A percentile compares a stretch with the other conserved stretches of the same genome.
phyloP scores from a whole-genome alignment of 2,797 vertebrate genomes.

The Peromyscus aztecus region DNA sequence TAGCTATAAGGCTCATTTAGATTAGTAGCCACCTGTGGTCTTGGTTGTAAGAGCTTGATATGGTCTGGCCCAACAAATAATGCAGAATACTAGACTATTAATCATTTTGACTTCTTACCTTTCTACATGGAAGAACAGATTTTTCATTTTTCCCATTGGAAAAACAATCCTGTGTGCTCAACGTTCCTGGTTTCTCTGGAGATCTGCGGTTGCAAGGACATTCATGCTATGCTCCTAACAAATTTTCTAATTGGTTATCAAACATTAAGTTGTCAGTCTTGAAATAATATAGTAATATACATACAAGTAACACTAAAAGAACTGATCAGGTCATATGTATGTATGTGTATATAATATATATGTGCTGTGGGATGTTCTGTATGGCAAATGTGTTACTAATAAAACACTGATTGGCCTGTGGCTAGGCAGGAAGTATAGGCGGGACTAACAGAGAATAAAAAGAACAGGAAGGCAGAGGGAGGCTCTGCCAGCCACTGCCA shows the following conservation, averaged over 20 bases:
- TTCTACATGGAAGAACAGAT: neutral
- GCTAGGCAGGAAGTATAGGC: too few relatives aligned
- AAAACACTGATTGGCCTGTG: too few relatives aligned
- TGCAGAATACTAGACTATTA: neutral
- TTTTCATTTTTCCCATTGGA: neutral
- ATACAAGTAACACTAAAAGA: neutral
- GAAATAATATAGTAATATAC: neutral
- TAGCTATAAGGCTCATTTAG: neutral
- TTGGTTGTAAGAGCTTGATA: neutral
- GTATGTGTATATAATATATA: neutral
- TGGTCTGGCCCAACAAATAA: neutral
- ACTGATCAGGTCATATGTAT: neutral
- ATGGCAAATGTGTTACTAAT: too few relatives aligned
- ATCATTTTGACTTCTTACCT: neutral
- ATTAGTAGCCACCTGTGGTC: neutral
- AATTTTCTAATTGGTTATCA: neutral
- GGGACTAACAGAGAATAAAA: too few relatives aligned
- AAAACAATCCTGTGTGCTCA: neutral
- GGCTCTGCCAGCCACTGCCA: too few relatives aligned
- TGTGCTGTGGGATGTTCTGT: too few relatives aligned
- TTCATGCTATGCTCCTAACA: neutral
- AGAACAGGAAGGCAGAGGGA: too few relatives aligned
- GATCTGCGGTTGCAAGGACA: neutral
- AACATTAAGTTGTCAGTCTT: neutral
- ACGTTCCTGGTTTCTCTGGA: neutral